Evolutionary conservation across 2,797 vertebrate genomes (phyloP).

Genomic region (Lagothrix lagotricha): DNA sequence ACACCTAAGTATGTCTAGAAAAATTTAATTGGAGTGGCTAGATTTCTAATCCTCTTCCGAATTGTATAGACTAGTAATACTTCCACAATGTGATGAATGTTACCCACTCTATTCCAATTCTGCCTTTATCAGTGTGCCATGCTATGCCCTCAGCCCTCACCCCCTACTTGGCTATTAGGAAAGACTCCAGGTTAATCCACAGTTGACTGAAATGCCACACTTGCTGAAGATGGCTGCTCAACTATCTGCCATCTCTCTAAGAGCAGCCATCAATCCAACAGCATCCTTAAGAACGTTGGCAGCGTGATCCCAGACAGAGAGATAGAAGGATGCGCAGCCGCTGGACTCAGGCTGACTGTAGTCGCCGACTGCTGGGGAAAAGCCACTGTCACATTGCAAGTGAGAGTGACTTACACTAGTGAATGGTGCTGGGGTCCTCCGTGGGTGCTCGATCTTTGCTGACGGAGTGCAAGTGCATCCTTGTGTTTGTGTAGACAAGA

Average conservation of each 20-base stretch:
- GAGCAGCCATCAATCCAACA: background rate
- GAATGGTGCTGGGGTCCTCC: background rate
- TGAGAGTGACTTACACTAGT: conserved; percentile 55
- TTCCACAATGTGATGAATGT: background rate
- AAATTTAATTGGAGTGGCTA: background rate
- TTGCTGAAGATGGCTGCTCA: background rate
- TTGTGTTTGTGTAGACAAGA: background rate
- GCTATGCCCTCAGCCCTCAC: too few relatives aligned
- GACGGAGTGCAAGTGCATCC: conserved; percentile 41
- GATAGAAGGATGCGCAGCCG: background rate
- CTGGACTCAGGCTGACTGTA: conserved; percentile 31
- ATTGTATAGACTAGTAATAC: background rate
- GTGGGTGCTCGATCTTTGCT: background rate
- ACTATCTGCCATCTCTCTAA: background rate
- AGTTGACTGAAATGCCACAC: background rate
- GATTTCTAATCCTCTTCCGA: background rate
- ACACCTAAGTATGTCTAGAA: background rate
- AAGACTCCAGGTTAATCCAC: background rate
- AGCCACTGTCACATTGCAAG: conserved; percentile 16
- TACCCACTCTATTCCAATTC: too few relatives aligned
- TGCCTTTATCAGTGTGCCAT: background rate
- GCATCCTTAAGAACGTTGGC: conserved; percentile 30
- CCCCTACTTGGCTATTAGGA: too few relatives aligned
- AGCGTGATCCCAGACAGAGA: background rate
- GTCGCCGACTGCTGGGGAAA: conserved; percentile 47